Evolutionary conservation across 2,797 vertebrate genomes (phyloP).

Genomic region (Tapirus indicus): DNA sequence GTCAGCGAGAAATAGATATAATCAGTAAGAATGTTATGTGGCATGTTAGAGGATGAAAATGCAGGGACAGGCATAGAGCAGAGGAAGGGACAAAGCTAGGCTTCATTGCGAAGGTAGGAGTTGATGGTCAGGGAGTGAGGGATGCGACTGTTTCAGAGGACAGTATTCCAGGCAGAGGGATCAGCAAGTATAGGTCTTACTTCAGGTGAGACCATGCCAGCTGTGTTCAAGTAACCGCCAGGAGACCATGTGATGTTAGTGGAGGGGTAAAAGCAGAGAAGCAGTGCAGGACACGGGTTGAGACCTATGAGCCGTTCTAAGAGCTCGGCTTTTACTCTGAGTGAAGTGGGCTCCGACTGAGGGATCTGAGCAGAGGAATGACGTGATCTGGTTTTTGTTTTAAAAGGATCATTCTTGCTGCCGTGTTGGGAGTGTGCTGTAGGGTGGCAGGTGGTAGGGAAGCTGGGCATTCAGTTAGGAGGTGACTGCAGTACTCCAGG

Average conservation of each 20-base stretch:
- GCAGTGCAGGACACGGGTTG: fast-evolving
- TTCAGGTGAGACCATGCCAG: background rate
- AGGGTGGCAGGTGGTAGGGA: background rate
- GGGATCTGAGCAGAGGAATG: background rate
- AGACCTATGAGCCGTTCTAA: background rate
- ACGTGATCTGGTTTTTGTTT: fast-evolving
- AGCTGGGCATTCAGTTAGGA: background rate
- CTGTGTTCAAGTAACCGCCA: background rate
- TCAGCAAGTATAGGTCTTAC: background rate
- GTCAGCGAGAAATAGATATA: fast-evolving
- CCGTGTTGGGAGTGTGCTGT: background rate
- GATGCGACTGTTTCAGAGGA: background rate
- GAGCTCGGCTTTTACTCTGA: background rate
- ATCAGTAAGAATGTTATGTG: background rate
- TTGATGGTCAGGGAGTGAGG: background rate
- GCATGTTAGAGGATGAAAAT: no score
- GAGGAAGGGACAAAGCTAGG: no score
- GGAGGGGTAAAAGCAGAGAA: background rate
- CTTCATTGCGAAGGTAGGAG: background rate
- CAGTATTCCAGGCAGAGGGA: background rate
- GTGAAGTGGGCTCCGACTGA: no score
- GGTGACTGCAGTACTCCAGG: background rate
- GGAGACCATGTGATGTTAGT: background rate
- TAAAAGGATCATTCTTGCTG: background rate
- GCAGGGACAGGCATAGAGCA: no score